Conservation (phyloP, 2,888 invertebrate species). For the Petrolisthes manimaculis region DNA sequence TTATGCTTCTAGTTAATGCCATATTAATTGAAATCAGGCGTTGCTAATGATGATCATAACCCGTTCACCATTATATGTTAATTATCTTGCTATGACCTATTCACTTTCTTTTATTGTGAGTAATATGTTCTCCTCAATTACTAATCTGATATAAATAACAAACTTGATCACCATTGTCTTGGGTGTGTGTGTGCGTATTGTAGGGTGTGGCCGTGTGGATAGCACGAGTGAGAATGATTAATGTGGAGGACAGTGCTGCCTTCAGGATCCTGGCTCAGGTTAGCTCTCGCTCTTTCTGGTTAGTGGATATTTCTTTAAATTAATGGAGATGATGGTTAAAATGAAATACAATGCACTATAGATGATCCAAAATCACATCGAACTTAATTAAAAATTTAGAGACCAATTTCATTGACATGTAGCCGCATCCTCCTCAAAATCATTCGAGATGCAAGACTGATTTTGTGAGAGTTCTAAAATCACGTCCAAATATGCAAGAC, state of each 20-base stretch:
- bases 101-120: no score
- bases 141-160: no score
- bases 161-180: neutral
- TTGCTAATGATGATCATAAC: no score
- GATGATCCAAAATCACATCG: neutral
- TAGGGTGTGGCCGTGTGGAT: constrained; percentile 32
- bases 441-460: neutral
- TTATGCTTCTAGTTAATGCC: no score
- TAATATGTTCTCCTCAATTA: no score
- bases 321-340: neutral
- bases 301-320: no score
- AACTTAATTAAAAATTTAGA: neutral
- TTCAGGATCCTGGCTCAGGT: constrained; percentile 40
- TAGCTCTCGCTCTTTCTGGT: neutral
- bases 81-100: no score
- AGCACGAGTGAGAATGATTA: constrained; percentile 25
- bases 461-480: neutral
- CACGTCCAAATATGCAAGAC: neutral
- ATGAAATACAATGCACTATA: no score
- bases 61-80: no score
- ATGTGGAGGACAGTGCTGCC: constrained; percentile 34
- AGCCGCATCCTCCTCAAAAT: neutral
- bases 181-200: neutral
- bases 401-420: no score
- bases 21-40: no score